A percentile compares a stretch with the other conserved stretches of the same genome.
These are phyloP conservation scores for Phoeniculus purpureus DNA, from an alignment of 2,797 vertebrate species.

Conservation along the genomic window DNA sequence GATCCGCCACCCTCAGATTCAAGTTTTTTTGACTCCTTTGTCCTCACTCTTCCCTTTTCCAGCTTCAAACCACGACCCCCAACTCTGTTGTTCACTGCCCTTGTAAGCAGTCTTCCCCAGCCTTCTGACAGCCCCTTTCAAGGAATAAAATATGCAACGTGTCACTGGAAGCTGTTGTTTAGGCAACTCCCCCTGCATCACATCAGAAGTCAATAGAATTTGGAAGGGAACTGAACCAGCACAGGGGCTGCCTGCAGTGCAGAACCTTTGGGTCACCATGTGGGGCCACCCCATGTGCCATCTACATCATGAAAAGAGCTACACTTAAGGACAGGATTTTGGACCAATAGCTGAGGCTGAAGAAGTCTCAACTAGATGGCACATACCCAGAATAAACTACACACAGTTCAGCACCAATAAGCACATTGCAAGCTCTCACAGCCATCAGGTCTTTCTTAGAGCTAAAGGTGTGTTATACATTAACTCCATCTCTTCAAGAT, in stretches of 20 bases:
- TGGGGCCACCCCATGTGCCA: not conserved
- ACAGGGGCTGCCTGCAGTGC: not conserved
- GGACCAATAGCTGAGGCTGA: not conserved
- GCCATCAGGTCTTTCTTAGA: not conserved
- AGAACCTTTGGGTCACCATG: rapidly evolving
- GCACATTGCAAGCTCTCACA: not conserved
- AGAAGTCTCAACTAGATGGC: not conserved
- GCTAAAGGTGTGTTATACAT: not conserved
- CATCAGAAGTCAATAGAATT: not conserved
- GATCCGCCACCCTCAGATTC: too few species aligned
- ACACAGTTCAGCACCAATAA: not conserved
- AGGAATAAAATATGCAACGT: not conserved
- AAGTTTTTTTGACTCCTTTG: too few species aligned
- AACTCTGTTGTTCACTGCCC: too few species aligned
- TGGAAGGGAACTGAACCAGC: not conserved
- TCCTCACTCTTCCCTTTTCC: too few species aligned
- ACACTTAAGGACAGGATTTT: not conserved
- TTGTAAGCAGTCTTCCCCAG: too few species aligned
- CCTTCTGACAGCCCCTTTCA: too few species aligned
- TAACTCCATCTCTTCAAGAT: not conserved
- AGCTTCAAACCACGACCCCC: too few species aligned
- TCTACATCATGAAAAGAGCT: not conserved
- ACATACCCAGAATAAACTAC: not conserved
- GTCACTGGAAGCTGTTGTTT: not conserved
- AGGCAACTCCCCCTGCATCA: not conserved